Base-by-base conservation (phyloP, 2,888 invertebrate genomes). In the Podabrus alpinus region DNA sequence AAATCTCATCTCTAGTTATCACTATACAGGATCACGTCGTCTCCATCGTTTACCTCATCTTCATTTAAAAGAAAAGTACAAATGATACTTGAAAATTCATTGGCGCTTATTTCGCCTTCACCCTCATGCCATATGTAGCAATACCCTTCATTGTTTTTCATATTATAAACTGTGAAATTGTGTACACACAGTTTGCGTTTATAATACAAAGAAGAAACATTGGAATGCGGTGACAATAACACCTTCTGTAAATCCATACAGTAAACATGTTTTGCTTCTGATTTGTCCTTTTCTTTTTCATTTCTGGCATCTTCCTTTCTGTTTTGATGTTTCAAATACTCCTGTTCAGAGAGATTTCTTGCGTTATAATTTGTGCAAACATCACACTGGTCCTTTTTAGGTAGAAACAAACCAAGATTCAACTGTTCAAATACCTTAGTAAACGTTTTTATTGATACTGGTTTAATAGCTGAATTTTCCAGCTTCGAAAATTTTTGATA, bases 371-470 rank as follows among this genome's bases (percentile, higher is more conserved):
- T 29, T 15, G 25, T 2, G 61, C 68, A 71, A 13, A 71, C 2
- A 71, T 80, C 78, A 67, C 79, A 80, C 62, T 76, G 74, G 67
- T 80, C 78, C 77, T 81, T 81, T 74, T 79, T 81, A 19, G 80
- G 79, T 59, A 13, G 17, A 68, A 80, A 81, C 61, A 82, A 69
- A 64, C 77, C 76, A 13, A 81, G 59, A 74, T 80, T 81, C 61
- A 64, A 45, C n/a, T 76, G 68, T 45, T 74, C 69, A 68, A 81
- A 79, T 21, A 78, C 73, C 69, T 21, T 5, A 9, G 19, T 15
- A 21, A 69, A 69, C 10, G 61, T 69, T 69, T 68, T 69, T 61
- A 69, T 69, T n/a, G 61, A 69, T 10, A 61, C 61, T 2, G 19
- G 13, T 13, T 24, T 17, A 66, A 66, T 66, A 15, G 15, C 69